Base-by-base conservation (phyloP, 1,140 invertebrate species). In the Bombus soroeensis region DNA sequence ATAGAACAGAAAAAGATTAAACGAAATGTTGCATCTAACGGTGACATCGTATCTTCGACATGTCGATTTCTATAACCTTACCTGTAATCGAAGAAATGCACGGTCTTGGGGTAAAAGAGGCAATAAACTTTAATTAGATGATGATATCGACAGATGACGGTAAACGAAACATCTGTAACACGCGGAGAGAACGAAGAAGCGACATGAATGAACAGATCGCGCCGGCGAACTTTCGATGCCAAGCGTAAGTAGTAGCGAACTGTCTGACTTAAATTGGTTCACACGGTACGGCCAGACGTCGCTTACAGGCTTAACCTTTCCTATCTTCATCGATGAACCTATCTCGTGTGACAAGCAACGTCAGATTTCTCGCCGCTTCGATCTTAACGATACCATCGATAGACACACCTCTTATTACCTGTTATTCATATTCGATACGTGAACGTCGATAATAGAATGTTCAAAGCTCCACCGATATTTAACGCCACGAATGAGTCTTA, bases 241-340 rank as follows among this genome's bases (percentile, higher is more conserved):
- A 5, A 34, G 13, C 34, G 28, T 41, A 59, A 64, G 57, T 34
- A 64, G 81, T 41, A 57, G 81, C 74, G 9, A 37, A 1, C 12
- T 70, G 62, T 37, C 37, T 68, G 74, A 57, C 62, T 57, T 57
- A 70, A 83, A 83, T 78, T 83, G 75, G 47, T 78, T 83, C 82
- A 71, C 74, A 83, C 75, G 82, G 47, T 71, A 71, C 28, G 25
- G 3, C 8, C 62, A 76, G 64, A 25, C 43, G 32, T 34, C 72
- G 32, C 73, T 70, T 53, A 22, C 47, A 15, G 62, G n/a, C 43
- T 68, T 84, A 78, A 84, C 74, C 64, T 84, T 78, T 66, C n/a
- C 77, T 71, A 84, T 84, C 82, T 84, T 59, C 64, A 84, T 84
- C 82, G 82, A 34, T 70, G 64, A 70, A 83, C 73, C 73, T 47